A percentile compares a stretch with the other conserved stretches of the same genome.
These are phyloP conservation scores for Lineus longissimus DNA, from an alignment of 1,140 invertebrate genomes.

Conservation along the genomic window DNA sequence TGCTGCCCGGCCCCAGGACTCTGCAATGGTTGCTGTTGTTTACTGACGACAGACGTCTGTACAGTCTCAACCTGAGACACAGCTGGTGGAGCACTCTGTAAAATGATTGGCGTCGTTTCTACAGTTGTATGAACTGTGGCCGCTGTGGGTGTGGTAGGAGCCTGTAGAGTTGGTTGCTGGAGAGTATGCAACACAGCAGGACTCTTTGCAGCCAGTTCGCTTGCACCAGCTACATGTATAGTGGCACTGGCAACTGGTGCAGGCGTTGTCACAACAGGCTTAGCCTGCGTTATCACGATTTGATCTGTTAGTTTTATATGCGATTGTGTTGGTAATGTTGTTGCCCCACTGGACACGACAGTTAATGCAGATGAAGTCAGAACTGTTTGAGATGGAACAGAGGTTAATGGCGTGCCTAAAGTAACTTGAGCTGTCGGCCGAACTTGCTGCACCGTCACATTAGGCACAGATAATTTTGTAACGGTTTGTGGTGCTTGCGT, in stretches of 20 bases:
- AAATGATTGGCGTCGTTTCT: no score
- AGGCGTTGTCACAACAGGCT: not conserved
- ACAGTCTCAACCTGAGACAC: no score
- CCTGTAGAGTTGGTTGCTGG: no score
- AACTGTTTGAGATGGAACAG: not conserved
- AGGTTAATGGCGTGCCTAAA: not conserved
- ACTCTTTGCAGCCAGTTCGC: no score
- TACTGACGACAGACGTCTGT: no score
- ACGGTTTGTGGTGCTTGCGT: conserved; percentile 9
- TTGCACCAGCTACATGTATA: no score
- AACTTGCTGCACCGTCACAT: not conserved
- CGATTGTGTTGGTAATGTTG: not conserved
- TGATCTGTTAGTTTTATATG: not conserved
- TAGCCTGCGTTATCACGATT: conserved; percentile 1
- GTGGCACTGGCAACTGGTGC: no score
- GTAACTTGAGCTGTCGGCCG: not conserved
- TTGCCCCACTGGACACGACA: not conserved
- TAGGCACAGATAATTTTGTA: not conserved
- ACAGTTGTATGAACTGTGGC: no score
- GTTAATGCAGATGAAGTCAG: not conserved
- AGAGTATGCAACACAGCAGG: no score
- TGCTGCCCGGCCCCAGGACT: not conserved
- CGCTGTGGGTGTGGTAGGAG: no score
- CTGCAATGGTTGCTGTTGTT: not conserved
- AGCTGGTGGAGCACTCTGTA: no score